These are phyloP conservation scores for Schizopygopsis pylzovi DNA, from an alignment of 2,797 vertebrate genomes.

Conservation along the genomic window DNA sequence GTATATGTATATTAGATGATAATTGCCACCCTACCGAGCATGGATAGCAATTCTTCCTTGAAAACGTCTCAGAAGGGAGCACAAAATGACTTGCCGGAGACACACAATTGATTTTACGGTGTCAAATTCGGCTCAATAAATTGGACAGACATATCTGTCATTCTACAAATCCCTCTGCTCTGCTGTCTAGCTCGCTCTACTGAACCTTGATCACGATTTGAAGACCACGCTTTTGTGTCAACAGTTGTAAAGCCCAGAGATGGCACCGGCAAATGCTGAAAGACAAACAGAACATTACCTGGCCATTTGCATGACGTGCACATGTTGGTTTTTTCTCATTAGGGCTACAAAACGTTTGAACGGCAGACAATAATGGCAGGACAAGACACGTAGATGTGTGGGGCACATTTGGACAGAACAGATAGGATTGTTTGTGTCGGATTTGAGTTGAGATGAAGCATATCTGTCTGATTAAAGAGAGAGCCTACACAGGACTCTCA, in stretches of 20 bases:
- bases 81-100: slow-evolving; percentile 31
- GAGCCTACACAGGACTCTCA: neutral
- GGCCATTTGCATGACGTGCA: slow-evolving; percentile 18
- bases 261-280: neutral
- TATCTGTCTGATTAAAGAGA: slow-evolving; percentile 25
- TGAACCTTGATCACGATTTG: slow-evolving; percentile 48
- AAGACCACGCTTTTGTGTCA: slow-evolving; percentile 50
- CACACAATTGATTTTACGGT: slow-evolving; percentile 49
- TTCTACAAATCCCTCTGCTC: slow-evolving; percentile 51
- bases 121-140: slow-evolving; percentile 49
- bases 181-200: slow-evolving; percentile 44
- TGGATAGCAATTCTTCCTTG: neutral
- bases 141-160: slow-evolving; percentile 48
- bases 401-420: slow-evolving; percentile 21
- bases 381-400: neutral
- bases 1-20: slow-evolving; percentile 14
- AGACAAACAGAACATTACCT: slow-evolving; percentile 43
- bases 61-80: neutral
- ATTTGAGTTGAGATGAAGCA: slow-evolving; percentile 37
- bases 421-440: slow-evolving; percentile 25
- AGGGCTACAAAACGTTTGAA: neutral
- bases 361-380: slow-evolving; percentile 7
- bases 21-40: neutral
- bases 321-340: slow-evolving; percentile 3
- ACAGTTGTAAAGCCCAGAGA: slow-evolving; percentile 45